Evolutionary conservation across 2,797 vertebrate genomes (phyloP).

Genomic region (Macroramphosus scolopax): DNA sequence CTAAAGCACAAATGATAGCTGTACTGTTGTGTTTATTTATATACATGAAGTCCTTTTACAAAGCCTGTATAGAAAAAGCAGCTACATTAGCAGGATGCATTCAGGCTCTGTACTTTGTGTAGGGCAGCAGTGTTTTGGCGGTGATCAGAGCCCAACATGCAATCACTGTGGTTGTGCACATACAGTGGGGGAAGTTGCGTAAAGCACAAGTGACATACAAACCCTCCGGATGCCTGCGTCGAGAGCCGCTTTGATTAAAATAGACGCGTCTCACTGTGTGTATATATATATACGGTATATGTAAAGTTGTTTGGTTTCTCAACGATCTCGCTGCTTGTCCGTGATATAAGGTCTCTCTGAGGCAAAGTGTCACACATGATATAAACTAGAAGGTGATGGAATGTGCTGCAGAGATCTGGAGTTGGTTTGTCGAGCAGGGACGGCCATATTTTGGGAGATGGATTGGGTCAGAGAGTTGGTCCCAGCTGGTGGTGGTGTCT

Average conservation of each 20-base stretch:
- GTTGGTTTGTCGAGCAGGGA: constrained; percentile 69
- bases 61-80: no score
- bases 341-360: constrained; percentile 56
- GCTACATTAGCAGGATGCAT: no score
- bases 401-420: constrained; percentile 76
- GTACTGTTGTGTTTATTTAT: no score
- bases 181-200: neutral
- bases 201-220: neutral
- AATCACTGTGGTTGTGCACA: neutral
- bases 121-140: neutral
- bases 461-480: constrained; percentile 46
- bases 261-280: neutral
- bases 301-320: constrained; percentile 26
- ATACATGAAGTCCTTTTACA: no score
- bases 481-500: constrained; percentile 67
- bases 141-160: neutral
- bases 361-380: constrained; percentile 69
- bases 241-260: neutral
- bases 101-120: neutral
- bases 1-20: no score
- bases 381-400: constrained; percentile 81
- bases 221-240: neutral
- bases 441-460: constrained; percentile 57
- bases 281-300: no score
- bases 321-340: constrained; percentile 38